phyloP scores from a whole-genome alignment of 1,140 invertebrate species.

The Delia radicum region DNA sequence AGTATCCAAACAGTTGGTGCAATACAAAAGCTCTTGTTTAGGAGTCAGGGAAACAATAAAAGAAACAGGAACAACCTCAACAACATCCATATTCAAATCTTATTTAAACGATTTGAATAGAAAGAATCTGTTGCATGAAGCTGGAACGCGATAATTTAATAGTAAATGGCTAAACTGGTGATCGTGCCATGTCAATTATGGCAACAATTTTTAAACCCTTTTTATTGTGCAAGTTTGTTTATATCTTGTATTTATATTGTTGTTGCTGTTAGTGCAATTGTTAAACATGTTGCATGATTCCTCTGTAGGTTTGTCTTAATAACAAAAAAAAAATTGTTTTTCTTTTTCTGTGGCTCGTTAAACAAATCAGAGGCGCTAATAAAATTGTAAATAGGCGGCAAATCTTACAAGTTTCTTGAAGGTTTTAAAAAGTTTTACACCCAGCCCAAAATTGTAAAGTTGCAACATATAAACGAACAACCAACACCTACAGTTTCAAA shows the following conservation, averaged over 20 bases:
- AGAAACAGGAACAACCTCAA: not conserved
- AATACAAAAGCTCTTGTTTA: not conserved
- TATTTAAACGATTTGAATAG: not conserved
- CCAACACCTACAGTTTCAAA: not conserved
- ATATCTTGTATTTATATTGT: too few relatives aligned
- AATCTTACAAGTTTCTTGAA: slow-evolving; percentile 4
- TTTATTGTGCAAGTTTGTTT: not conserved
- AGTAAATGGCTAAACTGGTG: slow-evolving; percentile 9
- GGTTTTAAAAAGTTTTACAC: not conserved
- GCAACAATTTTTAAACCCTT: not conserved
- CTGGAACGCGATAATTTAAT: not conserved
- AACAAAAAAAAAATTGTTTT: not conserved
- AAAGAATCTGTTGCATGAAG: not conserved
- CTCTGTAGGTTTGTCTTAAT: not conserved
- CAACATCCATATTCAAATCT: not conserved
- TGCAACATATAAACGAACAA: not conserved
- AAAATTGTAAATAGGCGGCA: slow-evolving; percentile 23
- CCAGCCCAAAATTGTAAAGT: not conserved
- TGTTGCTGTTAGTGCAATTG: not conserved
- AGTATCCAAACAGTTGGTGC: too few relatives aligned
- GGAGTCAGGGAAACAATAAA: not conserved
- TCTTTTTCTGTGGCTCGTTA: slow-evolving; percentile 8
- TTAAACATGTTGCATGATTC: not conserved
- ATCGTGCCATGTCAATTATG: slow-evolving; percentile 22
- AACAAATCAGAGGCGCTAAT: slow-evolving; percentile 21